Conservation (phyloP, 1,140 invertebrate species). For the Andricus grossulariae region DNA sequence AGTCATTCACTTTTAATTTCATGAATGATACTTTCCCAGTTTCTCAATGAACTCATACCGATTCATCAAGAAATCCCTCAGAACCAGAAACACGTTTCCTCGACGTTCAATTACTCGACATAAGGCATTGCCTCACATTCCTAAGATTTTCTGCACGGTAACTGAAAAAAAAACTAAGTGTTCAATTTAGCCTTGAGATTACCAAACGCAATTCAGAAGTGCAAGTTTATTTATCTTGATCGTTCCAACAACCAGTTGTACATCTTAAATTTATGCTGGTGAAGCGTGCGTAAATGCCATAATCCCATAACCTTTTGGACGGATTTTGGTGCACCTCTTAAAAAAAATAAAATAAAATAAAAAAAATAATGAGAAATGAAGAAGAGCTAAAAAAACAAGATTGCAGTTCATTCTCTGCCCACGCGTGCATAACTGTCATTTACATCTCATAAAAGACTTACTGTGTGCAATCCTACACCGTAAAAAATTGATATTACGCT, state of each 20-base stretch:
- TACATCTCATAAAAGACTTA: conserved; percentile 27
- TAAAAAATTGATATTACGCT: conserved; percentile 24
- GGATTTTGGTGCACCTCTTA: neutral
- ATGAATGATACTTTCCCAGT: too few relatives aligned
- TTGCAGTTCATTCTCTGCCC: neutral
- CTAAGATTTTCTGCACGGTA: too few relatives aligned
- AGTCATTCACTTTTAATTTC: too few relatives aligned
- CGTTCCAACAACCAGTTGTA: neutral
- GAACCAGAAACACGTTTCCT: too few relatives aligned
- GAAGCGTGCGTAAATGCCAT: conserved; percentile 15
- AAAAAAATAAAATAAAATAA: neutral
- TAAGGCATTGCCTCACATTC: too few relatives aligned
- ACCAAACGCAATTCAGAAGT: neutral
- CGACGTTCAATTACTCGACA: too few relatives aligned
- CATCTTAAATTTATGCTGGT: conserved; percentile 5
- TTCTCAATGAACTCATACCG: too few relatives aligned
- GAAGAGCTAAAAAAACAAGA: too few relatives aligned
- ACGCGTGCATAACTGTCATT: conserved; percentile 7
- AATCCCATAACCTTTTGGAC: neutral
- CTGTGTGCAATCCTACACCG: neutral
- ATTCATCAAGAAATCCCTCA: too few relatives aligned
- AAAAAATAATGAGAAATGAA: neutral
- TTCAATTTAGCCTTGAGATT: neutral
- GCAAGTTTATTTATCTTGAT: conserved; percentile 8
- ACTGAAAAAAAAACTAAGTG: too few relatives aligned